Conservation (phyloP, 2,797 vertebrate species). For the Miichthys miiuy region DNA sequence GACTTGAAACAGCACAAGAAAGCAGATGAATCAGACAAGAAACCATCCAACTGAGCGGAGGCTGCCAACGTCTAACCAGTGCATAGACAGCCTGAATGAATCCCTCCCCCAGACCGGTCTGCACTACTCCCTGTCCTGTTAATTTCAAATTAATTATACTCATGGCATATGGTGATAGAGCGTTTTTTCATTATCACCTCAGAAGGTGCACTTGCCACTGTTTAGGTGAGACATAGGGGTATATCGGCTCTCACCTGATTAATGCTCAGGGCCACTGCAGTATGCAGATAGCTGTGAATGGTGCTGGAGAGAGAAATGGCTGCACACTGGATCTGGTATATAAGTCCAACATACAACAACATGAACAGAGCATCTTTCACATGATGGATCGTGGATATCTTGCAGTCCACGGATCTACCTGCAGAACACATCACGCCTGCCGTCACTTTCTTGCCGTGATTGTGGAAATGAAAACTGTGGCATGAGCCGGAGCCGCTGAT, state of each 20-base stretch:
- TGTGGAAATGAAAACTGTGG: constrained; percentile 68
- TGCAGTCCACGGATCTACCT: constrained; percentile 35
- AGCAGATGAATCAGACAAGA: constrained; percentile 74
- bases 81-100: constrained; percentile 26
- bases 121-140: constrained; percentile 40
- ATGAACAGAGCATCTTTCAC: constrained; percentile 27
- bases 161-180: constrained; percentile 56
- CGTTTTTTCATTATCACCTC: constrained; percentile 64
- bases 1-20: constrained; percentile 67
- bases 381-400: constrained; percentile 36
- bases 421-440: constrained; percentile 37
- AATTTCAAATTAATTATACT: constrained; percentile 69
- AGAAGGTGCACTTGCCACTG: constrained; percentile 41
- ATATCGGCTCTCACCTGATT: constrained; percentile 32
- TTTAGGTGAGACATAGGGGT: constrained; percentile 52
- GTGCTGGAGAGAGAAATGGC: constrained; percentile 14
- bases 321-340: constrained; percentile 24
- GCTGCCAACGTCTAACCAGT: constrained; percentile 53
- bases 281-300: constrained; percentile 28
- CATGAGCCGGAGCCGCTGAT: constrained; percentile 1
- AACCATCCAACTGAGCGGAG: constrained; percentile 57
- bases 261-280: constrained; percentile 16
- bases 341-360: constrained; percentile 32
- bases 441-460: constrained; percentile 42
- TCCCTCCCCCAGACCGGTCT: constrained; percentile 22